phyloP scores from a whole-genome alignment of 2,888 invertebrate genomes.

The Colostygia pectinataria region DNA sequence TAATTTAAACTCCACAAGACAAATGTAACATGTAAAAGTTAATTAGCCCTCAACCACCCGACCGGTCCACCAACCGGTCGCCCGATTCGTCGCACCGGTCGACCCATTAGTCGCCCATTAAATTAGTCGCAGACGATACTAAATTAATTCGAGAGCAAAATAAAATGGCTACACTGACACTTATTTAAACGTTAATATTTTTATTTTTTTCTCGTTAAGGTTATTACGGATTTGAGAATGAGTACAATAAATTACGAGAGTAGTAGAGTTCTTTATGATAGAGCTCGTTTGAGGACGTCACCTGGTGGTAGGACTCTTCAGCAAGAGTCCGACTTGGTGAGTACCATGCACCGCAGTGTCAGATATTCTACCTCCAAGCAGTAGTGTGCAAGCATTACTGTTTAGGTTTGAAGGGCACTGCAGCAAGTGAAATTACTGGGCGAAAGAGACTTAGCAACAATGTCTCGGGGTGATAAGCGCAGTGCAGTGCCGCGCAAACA shows the following conservation, averaged over 20 bases:
- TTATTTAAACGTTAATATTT: slow-evolving; percentile 31
- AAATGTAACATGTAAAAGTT: neutral
- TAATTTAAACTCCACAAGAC: neutral
- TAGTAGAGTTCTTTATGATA: too few species aligned
- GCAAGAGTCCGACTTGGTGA: too few species aligned
- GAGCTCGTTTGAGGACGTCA: too few species aligned
- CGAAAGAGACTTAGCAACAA: too few species aligned
- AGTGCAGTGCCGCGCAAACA: too few species aligned
- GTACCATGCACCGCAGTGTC: too few species aligned
- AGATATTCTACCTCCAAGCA: too few species aligned
- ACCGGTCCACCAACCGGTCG: slow-evolving; percentile 39
- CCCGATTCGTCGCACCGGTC: slow-evolving; percentile 58
- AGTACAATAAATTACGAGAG: slow-evolving; percentile 9
- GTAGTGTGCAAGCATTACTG: too few species aligned
- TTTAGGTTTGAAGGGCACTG: too few species aligned
- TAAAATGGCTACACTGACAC: slow-evolving; percentile 50
- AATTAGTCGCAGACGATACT: slow-evolving; percentile 61
- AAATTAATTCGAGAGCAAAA: slow-evolving; percentile 58
- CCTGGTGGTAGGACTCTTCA: too few species aligned
- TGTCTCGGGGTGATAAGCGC: too few species aligned
- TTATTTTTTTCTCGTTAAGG: slow-evolving; percentile 23
- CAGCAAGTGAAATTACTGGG: too few species aligned
- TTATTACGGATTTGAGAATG: slow-evolving; percentile 10
- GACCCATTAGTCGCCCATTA: slow-evolving; percentile 62
- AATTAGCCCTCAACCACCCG: neutral